These are phyloP conservation scores for Urocolius indicus DNA, from an alignment of 2,113 vertebrate genomes.

Conservation along the genomic window DNA sequence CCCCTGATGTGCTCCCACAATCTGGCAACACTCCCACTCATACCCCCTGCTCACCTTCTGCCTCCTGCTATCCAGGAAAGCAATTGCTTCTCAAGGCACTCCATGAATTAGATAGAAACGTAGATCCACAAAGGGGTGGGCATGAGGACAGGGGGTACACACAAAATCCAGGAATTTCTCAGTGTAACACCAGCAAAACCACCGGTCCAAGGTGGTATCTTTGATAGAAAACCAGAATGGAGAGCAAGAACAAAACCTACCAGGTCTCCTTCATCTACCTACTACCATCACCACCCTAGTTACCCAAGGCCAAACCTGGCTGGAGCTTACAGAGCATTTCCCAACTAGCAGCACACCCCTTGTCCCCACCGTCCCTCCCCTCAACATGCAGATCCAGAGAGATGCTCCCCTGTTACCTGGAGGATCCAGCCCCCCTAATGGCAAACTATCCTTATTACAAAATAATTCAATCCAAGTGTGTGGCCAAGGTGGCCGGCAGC, in stretches of 20 bases:
- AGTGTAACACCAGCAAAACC: background rate
- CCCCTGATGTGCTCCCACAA: background rate
- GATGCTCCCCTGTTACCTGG: background rate
- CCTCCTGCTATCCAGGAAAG: slow-evolving; percentile 13
- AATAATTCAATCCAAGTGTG: slow-evolving; percentile 15
- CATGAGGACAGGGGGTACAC: background rate
- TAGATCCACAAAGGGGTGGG: background rate
- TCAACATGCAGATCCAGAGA: background rate
- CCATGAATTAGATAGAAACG: background rate
- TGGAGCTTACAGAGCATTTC: background rate
- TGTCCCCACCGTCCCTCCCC: background rate
- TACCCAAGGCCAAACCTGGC: background rate
- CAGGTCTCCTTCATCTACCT: background rate
- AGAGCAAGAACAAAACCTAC: background rate
- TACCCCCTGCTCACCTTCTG: background rate
- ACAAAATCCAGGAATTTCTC: background rate
- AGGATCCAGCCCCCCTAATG: background rate
- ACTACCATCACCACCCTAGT: background rate
- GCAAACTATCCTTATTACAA: background rate
- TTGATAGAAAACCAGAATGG: background rate
- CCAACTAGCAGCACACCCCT: background rate
- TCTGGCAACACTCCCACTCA: background rate
- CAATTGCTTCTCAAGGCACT: background rate
- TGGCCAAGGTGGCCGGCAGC: background rate
- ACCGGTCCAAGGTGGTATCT: background rate